Evolutionary conservation across 2,113 vertebrate species (phyloP).

Genomic region (Puntigrus tetrazona): DNA sequence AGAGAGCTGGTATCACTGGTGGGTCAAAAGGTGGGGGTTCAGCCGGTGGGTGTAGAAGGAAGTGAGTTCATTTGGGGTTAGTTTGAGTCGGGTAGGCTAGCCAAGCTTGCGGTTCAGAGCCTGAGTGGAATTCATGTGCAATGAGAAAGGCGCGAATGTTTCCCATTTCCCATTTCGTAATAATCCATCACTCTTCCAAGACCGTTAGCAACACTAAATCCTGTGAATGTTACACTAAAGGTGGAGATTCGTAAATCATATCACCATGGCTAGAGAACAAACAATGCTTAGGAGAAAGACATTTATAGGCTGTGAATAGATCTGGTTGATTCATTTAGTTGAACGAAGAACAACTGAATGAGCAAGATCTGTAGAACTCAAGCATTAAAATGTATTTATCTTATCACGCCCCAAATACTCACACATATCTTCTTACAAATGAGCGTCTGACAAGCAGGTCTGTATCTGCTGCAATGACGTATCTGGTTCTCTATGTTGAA

Average conservation of each 20-base stretch:
- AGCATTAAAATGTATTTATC: conserved; percentile 3
- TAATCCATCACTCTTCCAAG: not conserved
- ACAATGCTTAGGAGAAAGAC: not conserved
- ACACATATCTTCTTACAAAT: conserved; percentile 5
- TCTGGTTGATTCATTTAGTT: conserved; percentile 13
- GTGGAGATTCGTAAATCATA: not conserved
- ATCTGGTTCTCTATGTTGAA: conserved; percentile 29
- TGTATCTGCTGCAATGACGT: not conserved
- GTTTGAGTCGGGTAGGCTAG: conserved; percentile 14
- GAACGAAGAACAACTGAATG: not conserved
- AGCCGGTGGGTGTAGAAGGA: not conserved
- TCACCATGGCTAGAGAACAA: not conserved
- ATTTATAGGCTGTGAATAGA: not conserved
- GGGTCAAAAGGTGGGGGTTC: conserved; percentile 11
- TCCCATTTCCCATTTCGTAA: conserved; percentile 63
- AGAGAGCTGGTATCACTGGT: conserved; percentile 18
- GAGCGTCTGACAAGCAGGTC: conserved; percentile 3
- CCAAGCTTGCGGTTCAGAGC: conserved; percentile 37
- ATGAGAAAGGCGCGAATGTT: conserved; percentile 53
- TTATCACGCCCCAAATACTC: not conserved
- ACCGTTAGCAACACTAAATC: not conserved
- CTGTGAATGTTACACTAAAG: not conserved
- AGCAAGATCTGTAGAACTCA: conserved; percentile 1
- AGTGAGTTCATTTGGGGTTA: not conserved
- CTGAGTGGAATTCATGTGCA: conserved; percentile 51